Evolutionary conservation across 2,888 invertebrate genomes (phyloP).

Genomic region (Myopa testacea): DNA sequence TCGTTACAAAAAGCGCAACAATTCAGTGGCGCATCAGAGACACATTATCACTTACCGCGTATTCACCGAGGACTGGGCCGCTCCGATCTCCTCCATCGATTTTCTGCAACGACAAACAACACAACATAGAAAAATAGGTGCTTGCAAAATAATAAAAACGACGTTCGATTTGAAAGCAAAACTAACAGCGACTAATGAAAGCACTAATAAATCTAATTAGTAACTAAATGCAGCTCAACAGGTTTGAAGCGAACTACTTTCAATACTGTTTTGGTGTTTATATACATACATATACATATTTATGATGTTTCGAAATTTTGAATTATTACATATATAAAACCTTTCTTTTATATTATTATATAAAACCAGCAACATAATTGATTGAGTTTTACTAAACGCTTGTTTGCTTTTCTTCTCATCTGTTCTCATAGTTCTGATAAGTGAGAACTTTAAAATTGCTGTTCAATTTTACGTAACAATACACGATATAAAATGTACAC

Average conservation of each 20-base stretch:
- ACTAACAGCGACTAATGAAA: constrained; percentile 12
- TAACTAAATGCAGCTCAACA: constrained; percentile 19
- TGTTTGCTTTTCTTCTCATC: background rate
- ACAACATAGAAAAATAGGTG: constrained; percentile 25
- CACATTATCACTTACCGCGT: constrained; percentile 81
- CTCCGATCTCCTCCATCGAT: constrained; percentile 86
- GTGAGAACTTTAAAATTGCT: too few relatives aligned
- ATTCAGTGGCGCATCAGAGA: constrained; percentile 50
- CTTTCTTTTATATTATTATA: too few relatives aligned
- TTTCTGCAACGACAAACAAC: constrained; percentile 76
- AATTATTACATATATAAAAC: too few relatives aligned
- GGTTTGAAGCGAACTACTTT: background rate
- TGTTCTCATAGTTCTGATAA: too few relatives aligned
- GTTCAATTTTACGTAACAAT: too few relatives aligned
- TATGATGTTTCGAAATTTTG: background rate
- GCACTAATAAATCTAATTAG: constrained; percentile 37
- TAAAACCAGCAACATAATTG: too few relatives aligned
- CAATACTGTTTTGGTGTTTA: too few relatives aligned
- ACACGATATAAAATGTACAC: background rate
- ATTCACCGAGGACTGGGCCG: constrained; percentile 83
- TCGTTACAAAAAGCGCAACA: constrained; percentile 38
- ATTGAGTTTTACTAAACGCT: background rate
- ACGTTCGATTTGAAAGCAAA: constrained; percentile 2
- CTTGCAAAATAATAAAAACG: background rate
- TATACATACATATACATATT: too few relatives aligned